A percentile compares a stretch with the other conserved stretches of the same genome.
Evolutionary conservation across 53 echinoderm and acorn worm species (phyloP).

Genomic region (Astropecten irregularis): DNA sequence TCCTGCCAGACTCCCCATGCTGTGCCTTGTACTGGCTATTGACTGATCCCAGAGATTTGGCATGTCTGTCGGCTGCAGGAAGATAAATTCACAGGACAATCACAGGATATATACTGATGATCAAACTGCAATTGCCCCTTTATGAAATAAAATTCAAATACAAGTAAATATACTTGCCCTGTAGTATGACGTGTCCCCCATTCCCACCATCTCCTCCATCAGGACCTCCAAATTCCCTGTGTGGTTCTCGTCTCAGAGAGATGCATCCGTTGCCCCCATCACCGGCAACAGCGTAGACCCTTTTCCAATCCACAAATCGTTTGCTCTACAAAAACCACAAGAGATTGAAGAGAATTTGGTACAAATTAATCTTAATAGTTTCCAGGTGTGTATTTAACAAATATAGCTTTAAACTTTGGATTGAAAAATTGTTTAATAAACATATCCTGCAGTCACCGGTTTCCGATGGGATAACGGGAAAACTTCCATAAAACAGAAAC

Average conservation of each 20-base stretch:
- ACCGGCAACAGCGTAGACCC: slow-evolving; percentile 68
- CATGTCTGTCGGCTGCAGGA: slow-evolving; percentile 54
- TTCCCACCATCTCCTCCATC: slow-evolving; percentile 95
- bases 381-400: neutral
- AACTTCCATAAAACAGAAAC: too few relatives aligned
- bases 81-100: too few relatives aligned
- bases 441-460: too few relatives aligned
- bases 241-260: slow-evolving; percentile 74
- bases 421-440: neutral
- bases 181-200: slow-evolving; percentile 79
- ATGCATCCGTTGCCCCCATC: slow-evolving; percentile 85
- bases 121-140: too few relatives aligned
- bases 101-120: too few relatives aligned
- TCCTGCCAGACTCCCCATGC: slow-evolving; percentile 69
- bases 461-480: too few relatives aligned
- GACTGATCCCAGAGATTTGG: slow-evolving; percentile 74
- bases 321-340: slow-evolving; percentile 40
- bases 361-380: neutral
- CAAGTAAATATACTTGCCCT: slow-evolving; percentile 78
- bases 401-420: neutral
- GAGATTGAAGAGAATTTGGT: neutral
- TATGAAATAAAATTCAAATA: too few relatives aligned
- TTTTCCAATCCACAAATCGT: slow-evolving; percentile 89
- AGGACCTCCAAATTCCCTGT: slow-evolving; percentile 77
- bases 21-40: slow-evolving; percentile 68